phyloP scores from a whole-genome alignment of 2,113 vertebrate species.

The Arizona elegans region DNA sequence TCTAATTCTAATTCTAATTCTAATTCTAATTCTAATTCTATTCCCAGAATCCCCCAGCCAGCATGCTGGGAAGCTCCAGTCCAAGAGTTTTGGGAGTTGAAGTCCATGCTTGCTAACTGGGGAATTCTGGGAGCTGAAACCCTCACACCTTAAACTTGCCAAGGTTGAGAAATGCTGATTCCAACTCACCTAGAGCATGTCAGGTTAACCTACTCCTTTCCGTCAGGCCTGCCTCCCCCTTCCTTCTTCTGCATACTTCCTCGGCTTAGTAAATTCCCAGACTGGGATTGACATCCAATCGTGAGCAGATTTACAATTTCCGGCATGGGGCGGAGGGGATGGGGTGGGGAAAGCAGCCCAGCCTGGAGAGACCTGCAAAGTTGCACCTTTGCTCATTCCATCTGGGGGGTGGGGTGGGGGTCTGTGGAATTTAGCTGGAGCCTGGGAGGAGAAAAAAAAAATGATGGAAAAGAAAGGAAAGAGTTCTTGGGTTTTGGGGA shows the following conservation, averaged over 20 bases:
- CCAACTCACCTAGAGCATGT: neutral
- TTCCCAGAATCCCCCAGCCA: neutral
- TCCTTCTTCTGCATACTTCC: neutral
- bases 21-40: no score
- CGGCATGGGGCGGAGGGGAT: accelerated
- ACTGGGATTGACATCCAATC: neutral
- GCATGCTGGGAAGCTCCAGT: neutral
- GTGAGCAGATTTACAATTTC: neutral
- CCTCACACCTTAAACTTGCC: neutral
- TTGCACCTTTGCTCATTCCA: neutral
- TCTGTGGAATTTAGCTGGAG: neutral
- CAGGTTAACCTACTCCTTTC: neutral
- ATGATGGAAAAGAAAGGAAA: neutral
- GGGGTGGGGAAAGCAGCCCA: no score
- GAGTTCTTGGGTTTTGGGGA: neutral
- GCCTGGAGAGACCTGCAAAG: neutral
- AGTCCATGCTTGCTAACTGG: neutral
- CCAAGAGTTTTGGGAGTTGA: neutral
- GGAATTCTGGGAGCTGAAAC: no score
- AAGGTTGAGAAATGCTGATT: neutral
- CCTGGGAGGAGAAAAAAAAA: neutral
- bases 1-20: no score
- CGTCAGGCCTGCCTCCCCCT: neutral
- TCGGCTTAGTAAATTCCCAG: neutral
- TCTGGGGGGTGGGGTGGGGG: neutral